Percentiles rank a stretch among this genome's conserved stretches.
These are phyloP conservation scores for Himalopsyche tibetana DNA, from an alignment of 2,888 invertebrate genomes.

Conservation along the genomic window DNA sequence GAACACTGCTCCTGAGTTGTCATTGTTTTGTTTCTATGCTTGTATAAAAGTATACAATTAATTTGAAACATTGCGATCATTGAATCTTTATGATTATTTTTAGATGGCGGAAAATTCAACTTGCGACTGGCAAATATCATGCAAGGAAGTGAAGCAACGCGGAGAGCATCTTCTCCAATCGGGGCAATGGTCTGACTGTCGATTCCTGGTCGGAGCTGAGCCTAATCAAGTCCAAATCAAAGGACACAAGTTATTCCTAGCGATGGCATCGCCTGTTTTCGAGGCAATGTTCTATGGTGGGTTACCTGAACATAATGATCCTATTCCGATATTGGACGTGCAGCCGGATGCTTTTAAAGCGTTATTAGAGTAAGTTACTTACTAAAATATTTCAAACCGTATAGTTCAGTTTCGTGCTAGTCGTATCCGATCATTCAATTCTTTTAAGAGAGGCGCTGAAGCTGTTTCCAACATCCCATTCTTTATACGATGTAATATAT, in stretches of 20 bases:
- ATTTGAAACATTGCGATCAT: too few species aligned
- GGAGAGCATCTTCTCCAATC: conserved; percentile 86
- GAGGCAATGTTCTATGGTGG: conserved; percentile 93
- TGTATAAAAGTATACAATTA: too few species aligned
- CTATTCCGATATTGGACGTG: conserved; percentile 88
- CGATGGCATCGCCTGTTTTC: conserved; percentile 92
- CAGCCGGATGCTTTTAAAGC: conserved; percentile 92
- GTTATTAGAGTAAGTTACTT: conserved; percentile 81
- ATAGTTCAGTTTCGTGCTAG: too few species aligned
- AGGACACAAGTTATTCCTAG: conserved; percentile 88
- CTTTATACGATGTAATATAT: too few species aligned
- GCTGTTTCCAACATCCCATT: too few species aligned
- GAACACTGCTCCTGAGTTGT: too few species aligned
- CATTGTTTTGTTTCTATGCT: too few species aligned
- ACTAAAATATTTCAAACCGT: too few species aligned
- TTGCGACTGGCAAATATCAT: conserved; percentile 87
- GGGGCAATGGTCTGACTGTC: conserved; percentile 90
- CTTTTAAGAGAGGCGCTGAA: too few species aligned
- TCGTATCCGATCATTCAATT: too few species aligned
- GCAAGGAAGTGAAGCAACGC: conserved; percentile 83
- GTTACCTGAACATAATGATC: conserved; percentile 86
- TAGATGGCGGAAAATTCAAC: conserved; percentile 75
- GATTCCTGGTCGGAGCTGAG: conserved; percentile 87
- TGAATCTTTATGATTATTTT: background rate
- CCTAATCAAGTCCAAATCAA: conserved; percentile 84